Evolutionary conservation across 2,113 vertebrate species (phyloP), one percentile per base, ranked within the genome.

Genomic region (Anseranas semipalmata): DNA sequence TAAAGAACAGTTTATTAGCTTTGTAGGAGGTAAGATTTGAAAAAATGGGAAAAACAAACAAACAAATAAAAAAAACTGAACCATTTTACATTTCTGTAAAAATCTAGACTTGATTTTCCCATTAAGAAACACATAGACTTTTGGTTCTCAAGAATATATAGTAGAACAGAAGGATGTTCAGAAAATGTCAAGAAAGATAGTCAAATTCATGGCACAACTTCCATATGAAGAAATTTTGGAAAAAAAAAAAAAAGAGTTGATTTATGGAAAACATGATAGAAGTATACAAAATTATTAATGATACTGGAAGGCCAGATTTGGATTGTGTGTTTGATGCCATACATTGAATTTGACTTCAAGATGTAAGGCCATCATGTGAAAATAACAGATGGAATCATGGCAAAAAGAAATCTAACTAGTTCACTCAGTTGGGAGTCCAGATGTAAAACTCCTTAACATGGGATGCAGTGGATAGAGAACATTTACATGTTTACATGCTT

Each of bases 131-230:
- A 79, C 46, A 2, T 4, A 27, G 18, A 62, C 19, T 71, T 70
- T 12, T 78, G 10, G 3, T 56, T 60, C 63, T 56, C 12, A 45
- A 35, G 20, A 59, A 77, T 7, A 33, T 1, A 30, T 3, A 37
- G 2, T 27, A 20, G 8, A 60, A 35, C 5, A 46, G 30, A 67
- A 41, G 18, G 10, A 33, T 12, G 15, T 71, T 41, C 17, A 53
- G 19, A 86, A 66, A 83, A 79, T 16, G 9, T 2, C 0, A 0
- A 53, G 14, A 80, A 87, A 37, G 12, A 25, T 39, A 8, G 8
- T 75, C 22, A 28, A 21, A 58, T 30, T 74, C 3, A 15, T 53
- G 43, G 12, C 53, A 32, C 14, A 83, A 39, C 10, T 25, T 55
- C 20, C 35, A 10, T 43, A 19, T 52, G 22, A 58, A 8, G 35